phyloP scores from a whole-genome alignment of 2,113 vertebrate genomes.

The Micronisus gabar region DNA sequence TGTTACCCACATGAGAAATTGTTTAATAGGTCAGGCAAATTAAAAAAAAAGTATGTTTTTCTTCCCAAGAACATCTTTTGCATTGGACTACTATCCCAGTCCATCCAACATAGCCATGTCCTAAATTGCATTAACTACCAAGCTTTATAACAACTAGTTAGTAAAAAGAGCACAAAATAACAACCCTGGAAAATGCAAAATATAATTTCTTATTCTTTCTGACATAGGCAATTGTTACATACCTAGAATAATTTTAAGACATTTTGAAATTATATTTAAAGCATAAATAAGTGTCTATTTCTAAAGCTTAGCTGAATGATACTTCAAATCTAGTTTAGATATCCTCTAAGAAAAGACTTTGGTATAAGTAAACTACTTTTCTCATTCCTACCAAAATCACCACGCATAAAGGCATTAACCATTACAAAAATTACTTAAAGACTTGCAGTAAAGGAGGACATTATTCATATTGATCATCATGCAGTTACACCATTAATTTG shows the following conservation, averaged over 20 bases:
- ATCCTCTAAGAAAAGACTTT: not conserved
- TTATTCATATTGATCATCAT: not conserved
- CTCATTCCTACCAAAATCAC: not conserved
- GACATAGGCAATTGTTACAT: not conserved
- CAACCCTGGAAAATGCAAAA: not conserved
- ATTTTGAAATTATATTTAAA: not conserved
- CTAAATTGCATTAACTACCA: not conserved
- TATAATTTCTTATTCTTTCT: not conserved
- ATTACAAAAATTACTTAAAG: not conserved
- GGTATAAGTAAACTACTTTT: not conserved
- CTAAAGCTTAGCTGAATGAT: not conserved
- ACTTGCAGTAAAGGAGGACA: not conserved
- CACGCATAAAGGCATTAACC: not conserved
- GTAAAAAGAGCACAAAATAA: not conserved
- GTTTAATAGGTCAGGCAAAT: not conserved
- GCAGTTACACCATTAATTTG: not conserved
- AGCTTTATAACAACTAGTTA: not conserved
- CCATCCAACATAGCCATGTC: accelerated
- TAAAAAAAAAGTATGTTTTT: not conserved
- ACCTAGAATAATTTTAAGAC: not conserved
- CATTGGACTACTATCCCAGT: not conserved
- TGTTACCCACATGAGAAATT: not conserved
- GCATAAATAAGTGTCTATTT: not conserved
- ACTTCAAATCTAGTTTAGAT: not conserved
- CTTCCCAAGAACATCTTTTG: not conserved